Base-by-base conservation (phyloP, 2,888 invertebrate genomes). In the Brachyptera putata region DNA sequence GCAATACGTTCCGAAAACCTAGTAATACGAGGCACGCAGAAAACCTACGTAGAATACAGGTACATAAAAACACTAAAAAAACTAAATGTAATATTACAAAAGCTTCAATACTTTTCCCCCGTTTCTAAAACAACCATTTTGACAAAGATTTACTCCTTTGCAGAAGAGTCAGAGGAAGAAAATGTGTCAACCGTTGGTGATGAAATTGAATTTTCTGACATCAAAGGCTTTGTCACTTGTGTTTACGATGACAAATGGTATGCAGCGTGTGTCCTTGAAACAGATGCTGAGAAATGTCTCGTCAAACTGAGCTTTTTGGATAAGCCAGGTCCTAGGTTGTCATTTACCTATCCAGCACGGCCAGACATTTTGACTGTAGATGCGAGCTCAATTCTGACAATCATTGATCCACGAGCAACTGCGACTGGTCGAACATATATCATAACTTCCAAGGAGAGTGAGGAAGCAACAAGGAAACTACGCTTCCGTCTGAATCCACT, bases 281-380 rank as follows among this genome's bases (percentile, higher is more conserved):
- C 43, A n/a, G 25, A 16, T 39, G 41, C 18, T 2, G 21, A 57
- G n/a, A 57, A 39, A 25, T 18, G 57, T 26, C 25, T 25, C 14
- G 57, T 57, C 24, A 56, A 39, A 22, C 14, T 57, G 30, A 30
- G 30, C n/a, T 57, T 43, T 24, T 25, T 57, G 39, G 41, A 57
- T 57, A 43, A 57, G 22, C 43, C n/a, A 39, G 57, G 43, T 11
- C 41, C 57, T n/a, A 21, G 16, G 36, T 16, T 37, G 7, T 37
- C 37, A 3, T 57, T 21, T 26, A 9, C 9, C 5, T 53, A 25
- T 26, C 53, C 53, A 53, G 5, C 30, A 5, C 5, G 7, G 7
- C 11, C 30, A 5, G 30, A 30, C 30, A 30, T 30, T 30, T 11
- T 30, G 11, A 5, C 11, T 30, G 30, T 30, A 11, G 30, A 30